These are phyloP conservation scores for Himalopsyche kuldschensis DNA, from an alignment of 2,888 invertebrate species.

Conservation along the genomic window DNA sequence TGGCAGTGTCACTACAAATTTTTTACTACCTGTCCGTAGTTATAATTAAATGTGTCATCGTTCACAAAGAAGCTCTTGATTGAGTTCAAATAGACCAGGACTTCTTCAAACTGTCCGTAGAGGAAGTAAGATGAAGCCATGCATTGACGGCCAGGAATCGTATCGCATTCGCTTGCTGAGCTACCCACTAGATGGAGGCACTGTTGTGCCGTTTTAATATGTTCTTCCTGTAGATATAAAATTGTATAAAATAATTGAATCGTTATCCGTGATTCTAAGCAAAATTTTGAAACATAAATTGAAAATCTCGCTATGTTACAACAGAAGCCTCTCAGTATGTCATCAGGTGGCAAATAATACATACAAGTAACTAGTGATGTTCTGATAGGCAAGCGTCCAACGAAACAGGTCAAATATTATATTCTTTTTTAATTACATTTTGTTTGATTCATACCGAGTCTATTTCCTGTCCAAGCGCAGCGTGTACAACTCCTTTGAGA, in stretches of 20 bases:
- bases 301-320: not conserved
- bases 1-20: too few species aligned
- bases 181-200: constrained; percentile 96
- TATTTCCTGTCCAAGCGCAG: constrained; percentile 88
- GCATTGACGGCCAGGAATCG: constrained; percentile 94
- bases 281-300: not conserved
- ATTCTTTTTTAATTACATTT: too few species aligned
- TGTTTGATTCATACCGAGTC: constrained; percentile 69
- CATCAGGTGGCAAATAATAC: too few species aligned
- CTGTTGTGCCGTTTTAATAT: constrained; percentile 92
- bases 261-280: not conserved
- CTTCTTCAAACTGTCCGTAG: constrained; percentile 93
- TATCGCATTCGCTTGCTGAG: constrained; percentile 96
- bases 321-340: too few species aligned
- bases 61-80: constrained; percentile 94
- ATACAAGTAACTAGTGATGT: too few species aligned
- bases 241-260: too few species aligned
- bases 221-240: constrained; percentile 72
- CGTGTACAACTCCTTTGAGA: constrained; percentile 93
- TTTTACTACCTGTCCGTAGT: constrained; percentile 71
- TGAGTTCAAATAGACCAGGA: constrained; percentile 92
- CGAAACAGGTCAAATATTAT: too few species aligned
- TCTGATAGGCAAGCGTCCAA: too few species aligned
- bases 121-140: constrained; percentile 98
- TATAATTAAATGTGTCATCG: constrained; percentile 86